Base-by-base conservation (phyloP, 2,113 vertebrate species). In the Tetrax tetrax region DNA sequence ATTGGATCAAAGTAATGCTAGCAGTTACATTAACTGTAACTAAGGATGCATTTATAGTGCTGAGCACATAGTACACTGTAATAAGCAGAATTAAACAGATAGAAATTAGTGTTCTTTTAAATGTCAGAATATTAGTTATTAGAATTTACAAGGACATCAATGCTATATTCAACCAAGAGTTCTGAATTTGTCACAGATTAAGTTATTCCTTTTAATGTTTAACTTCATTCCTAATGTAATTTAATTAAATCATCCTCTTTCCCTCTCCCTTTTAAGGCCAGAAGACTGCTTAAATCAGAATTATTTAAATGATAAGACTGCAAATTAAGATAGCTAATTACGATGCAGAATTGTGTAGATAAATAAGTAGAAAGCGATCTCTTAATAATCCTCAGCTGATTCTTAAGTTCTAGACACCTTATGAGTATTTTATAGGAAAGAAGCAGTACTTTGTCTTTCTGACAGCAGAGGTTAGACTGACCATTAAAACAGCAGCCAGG, bases 401-500 rank as follows among this genome's bases (percentile, higher is more conserved):
- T 86, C 37, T 23, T 61, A 54, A 60, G 12, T 87, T 89, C 37
- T 54, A 53, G 10, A 10, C 70, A 11, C 37, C 51, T 72, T 93
- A 63, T 47, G 5, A 93, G 6, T 6, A 21, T 82, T 96, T 90
- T 82, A 79, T 41, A 91, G 75, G 75, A 95, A 94, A 95, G 41
- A 18, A 95, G 12, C 7, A 23, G 20, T 51, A 91, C 14, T 96
- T 95, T 74, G 31, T 95, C 86, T 95, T 97, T 94, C 28, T 96
- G 96, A 95, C 91, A 95, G 54, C 35, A 83, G 96, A 95, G 85
- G 83, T 96, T 92, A 94, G 74, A 50, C 37, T 94, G 91, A 86
- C 50, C 57, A 90, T 88, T 90, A 85, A 81, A 96, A 83, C 10
- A 82, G 37, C 25, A 83, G 24, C 64, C 41, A 95, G 37, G 12